Evolutionary conservation across 64 coral and sea anemone species (phyloP).

Genomic region (Stichodactyla mertensii): DNA sequence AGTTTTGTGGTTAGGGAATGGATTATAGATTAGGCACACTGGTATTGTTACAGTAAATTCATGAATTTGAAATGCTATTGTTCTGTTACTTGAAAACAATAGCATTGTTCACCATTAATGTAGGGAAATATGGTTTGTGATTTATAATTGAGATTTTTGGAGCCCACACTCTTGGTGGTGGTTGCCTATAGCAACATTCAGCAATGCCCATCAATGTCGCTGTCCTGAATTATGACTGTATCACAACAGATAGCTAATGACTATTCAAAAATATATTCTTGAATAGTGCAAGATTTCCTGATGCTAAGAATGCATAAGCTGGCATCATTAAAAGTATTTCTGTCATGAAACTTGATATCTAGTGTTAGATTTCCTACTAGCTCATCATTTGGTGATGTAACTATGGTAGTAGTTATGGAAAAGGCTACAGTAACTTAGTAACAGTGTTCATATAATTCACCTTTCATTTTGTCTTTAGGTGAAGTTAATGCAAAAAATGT

Average conservation of each 20-base stretch:
- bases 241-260: neutral
- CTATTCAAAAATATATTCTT: neutral
- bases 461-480: constrained; percentile 14
- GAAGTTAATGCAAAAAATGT: constrained; percentile 51
- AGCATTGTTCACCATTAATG: neutral
- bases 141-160: neutral
- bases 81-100: neutral
- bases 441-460: neutral
- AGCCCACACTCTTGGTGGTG: neutral
- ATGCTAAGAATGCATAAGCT: neutral
- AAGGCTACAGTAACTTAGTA: neutral
- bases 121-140: neutral
- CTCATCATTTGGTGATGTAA: neutral
- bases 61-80: neutral
- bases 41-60: neutral
- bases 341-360: neutral
- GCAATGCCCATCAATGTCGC: neutral
- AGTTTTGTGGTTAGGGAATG: neutral
- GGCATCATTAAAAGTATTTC: too few relatives aligned
- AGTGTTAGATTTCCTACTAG: neutral
- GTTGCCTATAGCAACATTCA: neutral
- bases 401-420: neutral
- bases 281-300: neutral
- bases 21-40: neutral
- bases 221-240: neutral